Conservation (phyloP, 2,797 vertebrate species). For the Antennarius maculatus region DNA sequence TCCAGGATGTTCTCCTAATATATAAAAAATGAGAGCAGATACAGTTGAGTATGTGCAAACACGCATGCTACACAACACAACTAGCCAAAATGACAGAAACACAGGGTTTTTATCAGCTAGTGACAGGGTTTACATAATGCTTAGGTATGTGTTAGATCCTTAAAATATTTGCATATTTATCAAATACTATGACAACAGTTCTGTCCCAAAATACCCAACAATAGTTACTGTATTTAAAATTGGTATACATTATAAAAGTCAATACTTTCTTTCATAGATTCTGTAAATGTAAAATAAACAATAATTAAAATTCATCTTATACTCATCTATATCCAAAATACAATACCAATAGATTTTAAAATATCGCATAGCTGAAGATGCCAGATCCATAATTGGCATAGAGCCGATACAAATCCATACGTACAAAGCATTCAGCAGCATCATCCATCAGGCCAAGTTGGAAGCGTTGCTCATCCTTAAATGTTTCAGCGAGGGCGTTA, state of each 20-base stretch:
- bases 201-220: background rate
- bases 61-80: background rate
- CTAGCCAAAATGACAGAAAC: background rate
- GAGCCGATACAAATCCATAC: slow-evolving; percentile 37
- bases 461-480: slow-evolving; percentile 97
- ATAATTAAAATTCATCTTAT: background rate
- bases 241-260: background rate
- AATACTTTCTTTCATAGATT: background rate
- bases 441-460: slow-evolving; percentile 98
- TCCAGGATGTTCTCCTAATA: slow-evolving; percentile 94
- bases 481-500: slow-evolving; percentile 94
- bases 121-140: background rate
- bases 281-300: background rate
- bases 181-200: background rate
- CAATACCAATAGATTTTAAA: background rate
- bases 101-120: background rate
- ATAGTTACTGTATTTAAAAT: background rate
- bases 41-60: slow-evolving; percentile 11
- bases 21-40: slow-evolving; percentile 18
- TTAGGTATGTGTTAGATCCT: background rate
- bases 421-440: slow-evolving; percentile 97
- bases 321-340: background rate
- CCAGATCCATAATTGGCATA: background rate
- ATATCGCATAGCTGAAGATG: slow-evolving; percentile 1
- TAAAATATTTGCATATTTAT: background rate